Evolutionary conservation across 2,797 vertebrate species (phyloP).

Genomic region (Myiotriccus ornatus): DNA sequence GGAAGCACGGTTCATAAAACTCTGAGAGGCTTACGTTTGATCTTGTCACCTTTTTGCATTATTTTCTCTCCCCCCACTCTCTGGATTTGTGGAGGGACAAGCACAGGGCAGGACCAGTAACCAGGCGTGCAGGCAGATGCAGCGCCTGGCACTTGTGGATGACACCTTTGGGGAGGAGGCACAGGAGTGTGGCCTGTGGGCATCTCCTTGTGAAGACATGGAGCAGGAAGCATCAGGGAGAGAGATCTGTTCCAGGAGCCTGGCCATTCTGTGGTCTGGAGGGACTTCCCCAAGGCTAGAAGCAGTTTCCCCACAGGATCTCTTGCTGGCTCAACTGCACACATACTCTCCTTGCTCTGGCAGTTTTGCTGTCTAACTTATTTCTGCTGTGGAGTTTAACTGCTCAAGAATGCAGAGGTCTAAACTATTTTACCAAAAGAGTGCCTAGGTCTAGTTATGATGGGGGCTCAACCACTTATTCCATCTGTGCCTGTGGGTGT

Average conservation of each 20-base stretch:
- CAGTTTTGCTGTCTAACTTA: background rate
- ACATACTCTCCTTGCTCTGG: background rate
- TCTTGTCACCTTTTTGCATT: background rate
- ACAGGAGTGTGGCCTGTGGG: accelerated
- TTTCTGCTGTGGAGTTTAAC: background rate
- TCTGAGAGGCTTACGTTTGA: background rate
- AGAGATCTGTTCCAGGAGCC: background rate
- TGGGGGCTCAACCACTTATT: background rate
- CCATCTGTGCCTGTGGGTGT: background rate
- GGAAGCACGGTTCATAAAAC: background rate
- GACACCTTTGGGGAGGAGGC: background rate
- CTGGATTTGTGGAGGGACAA: background rate
- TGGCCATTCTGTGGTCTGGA: background rate
- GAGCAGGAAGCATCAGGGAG: background rate
- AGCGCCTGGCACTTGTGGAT: background rate
- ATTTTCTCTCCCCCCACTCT: background rate
- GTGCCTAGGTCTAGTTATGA: background rate
- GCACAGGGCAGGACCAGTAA: background rate
- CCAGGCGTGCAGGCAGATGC: background rate
- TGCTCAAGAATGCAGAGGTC: background rate
- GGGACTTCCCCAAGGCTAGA: background rate
- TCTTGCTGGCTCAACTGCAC: background rate
- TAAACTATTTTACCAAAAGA: background rate
- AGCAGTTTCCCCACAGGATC: background rate
- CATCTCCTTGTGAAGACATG: background rate